Base-by-base conservation (phyloP, 2,797 vertebrate species). In the Tenualosa thibaudeaui region DNA sequence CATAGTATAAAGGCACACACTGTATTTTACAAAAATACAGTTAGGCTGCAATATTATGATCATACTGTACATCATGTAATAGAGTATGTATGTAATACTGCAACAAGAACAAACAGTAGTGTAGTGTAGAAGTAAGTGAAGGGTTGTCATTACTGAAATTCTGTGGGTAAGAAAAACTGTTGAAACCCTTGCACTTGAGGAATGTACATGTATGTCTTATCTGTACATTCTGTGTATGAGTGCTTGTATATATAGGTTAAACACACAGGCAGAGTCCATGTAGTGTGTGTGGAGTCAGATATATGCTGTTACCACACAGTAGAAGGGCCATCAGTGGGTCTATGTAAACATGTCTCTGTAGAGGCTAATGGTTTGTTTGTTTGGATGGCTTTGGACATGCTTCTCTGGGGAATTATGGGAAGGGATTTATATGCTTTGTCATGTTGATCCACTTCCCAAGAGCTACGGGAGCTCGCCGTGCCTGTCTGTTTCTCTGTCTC, bases 361-460 rank as follows among this genome's bases (percentile, higher is more conserved):
- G 13, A 15, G 31, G 37, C 68, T 65, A 75, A 75, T 75, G 37
- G 68, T 75, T 75, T 75, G 68, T 75, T 15, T 75, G 68, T 75
- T 37, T 75, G 17, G 68, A 37, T 13, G 17, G 68, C 5, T 37
- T 31, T 43, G 68, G 26, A 31, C 37, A 15, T 5, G 37, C 17
- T 37, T 75, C 68, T 40, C 31, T 37, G 37, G 37, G 15, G 68
- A 31, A 75, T 75, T 75, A 75, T 75, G 68, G 68, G 68, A 19
- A 75, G 68, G 62, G 68, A 75, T 75, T 75, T 75, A 75, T 37
- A 40, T 75, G 68, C 68, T 75, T 75, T 75, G 68, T 75, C 31
- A 75, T 75, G 68, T 37, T 43, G 68, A 75, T 75, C 24, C 56
- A 40, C 24, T 75, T 75, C 68, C 68, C 37, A 75, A 31, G 68